Conservation (phyloP, 2,888 invertebrate species). For the Sarcophaga carnaria region DNA sequence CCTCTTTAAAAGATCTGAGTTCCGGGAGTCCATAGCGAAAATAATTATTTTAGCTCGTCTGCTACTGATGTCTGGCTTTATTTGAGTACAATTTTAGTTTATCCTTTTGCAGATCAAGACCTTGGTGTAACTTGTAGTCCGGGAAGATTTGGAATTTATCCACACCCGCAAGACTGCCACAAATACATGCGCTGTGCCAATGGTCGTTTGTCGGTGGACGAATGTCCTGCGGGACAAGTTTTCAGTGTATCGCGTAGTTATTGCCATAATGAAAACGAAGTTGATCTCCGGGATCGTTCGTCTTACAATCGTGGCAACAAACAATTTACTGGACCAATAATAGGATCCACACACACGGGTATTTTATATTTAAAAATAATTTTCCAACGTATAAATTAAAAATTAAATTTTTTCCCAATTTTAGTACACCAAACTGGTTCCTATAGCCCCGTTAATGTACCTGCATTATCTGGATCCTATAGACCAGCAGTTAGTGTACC, state of each 20-base stretch:
- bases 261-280: slow-evolving; percentile 84
- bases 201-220: slow-evolving; percentile 82
- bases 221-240: slow-evolving; percentile 84
- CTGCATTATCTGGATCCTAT: neutral
- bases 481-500: neutral
- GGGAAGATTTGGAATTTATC: slow-evolving; percentile 82
- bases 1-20: too few relatives aligned
- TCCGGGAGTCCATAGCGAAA: too few relatives aligned
- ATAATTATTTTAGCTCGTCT: too few relatives aligned
- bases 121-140: slow-evolving; percentile 80
- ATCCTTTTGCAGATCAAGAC: slow-evolving; percentile 36
- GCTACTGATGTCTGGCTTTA: too few relatives aligned
- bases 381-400: neutral
- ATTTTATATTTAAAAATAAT: neutral
- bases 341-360: slow-evolving; percentile 36
- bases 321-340: neutral
- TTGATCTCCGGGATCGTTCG: slow-evolving; percentile 74
- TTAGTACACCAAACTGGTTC: slow-evolving; percentile 10
- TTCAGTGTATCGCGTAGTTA: slow-evolving; percentile 83
- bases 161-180: slow-evolving; percentile 84
- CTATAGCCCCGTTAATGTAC: neutral
- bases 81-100: too few relatives aligned
- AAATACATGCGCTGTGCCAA: slow-evolving; percentile 85
- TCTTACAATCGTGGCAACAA: slow-evolving; percentile 41
- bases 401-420: neutral